Percentiles rank a stretch among this genome's conserved stretches.
phyloP scores from a whole-genome alignment of 2,888 invertebrate species.

The Drosophila mayaguana region DNA sequence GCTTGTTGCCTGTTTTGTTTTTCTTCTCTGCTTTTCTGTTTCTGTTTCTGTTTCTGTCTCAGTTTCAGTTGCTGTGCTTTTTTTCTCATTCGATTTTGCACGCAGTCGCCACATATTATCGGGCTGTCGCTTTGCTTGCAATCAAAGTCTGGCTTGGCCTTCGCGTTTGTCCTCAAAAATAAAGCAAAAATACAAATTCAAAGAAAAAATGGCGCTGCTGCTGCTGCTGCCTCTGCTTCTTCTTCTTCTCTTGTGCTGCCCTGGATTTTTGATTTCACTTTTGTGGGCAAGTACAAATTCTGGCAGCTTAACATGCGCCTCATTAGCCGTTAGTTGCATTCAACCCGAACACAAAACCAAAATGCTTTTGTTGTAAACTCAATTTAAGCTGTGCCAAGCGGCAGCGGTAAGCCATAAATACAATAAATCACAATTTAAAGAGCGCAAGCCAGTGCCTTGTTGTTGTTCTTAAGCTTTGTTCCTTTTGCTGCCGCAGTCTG shows the following conservation, averaged over 20 bases:
- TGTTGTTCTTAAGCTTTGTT: slow-evolving; percentile 34
- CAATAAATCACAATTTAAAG: slow-evolving; percentile 75
- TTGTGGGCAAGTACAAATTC: slow-evolving; percentile 38
- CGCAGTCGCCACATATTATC: slow-evolving; percentile 36
- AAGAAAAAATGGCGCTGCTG: slow-evolving; percentile 27
- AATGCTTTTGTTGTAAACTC: slow-evolving; percentile 48
- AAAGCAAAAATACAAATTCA: background rate
- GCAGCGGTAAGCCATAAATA: slow-evolving; percentile 49
- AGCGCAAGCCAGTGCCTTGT: slow-evolving; percentile 33
- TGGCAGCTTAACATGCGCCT: slow-evolving; percentile 61
- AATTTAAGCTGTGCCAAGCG: slow-evolving; percentile 47
- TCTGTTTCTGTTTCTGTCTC: background rate
- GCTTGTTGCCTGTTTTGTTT: slow-evolving; percentile 17
- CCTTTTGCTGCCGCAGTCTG: slow-evolving; percentile 33
- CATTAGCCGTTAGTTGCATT: slow-evolving; percentile 75
- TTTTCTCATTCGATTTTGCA: slow-evolving; percentile 3
- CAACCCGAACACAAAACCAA: slow-evolving; percentile 21
- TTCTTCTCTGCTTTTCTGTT: slow-evolving; percentile 8
- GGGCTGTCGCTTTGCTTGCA: slow-evolving; percentile 31
- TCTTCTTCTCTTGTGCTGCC: background rate
- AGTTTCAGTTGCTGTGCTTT: background rate
- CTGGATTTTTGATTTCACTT: slow-evolving; percentile 62
- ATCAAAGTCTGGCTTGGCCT: slow-evolving; percentile 60
- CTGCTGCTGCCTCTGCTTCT: slow-evolving; percentile 3
- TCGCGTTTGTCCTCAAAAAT: slow-evolving; percentile 21